Evolutionary conservation across 2,797 vertebrate genomes (phyloP), one percentile per base, ranked within the genome.

Genomic region (Myripristis jacobus): DNA sequence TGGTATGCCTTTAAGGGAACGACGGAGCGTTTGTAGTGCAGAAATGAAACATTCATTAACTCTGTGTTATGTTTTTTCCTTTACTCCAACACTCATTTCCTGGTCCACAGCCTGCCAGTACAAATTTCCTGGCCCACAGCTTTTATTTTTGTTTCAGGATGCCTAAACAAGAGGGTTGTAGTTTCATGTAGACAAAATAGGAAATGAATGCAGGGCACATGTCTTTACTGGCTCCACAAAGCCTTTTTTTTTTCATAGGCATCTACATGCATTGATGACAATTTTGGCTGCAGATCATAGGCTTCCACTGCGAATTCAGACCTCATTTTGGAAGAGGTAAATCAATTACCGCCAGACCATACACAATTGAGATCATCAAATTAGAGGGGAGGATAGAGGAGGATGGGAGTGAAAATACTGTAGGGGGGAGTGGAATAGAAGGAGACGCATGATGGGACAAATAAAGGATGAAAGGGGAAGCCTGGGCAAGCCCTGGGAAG

Each of bases 301-400:
- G 69, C 72, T 74, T 68, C 84, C 80, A 70, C 66, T 60, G 70
- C 76, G 72, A 80, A 77, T 85, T 77, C 70, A 70, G 58, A 85
- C 68, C 86, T 86, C 27, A 84, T 87, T 88, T 86, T 70, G 70
- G 34, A 65, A 38, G 66, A 76, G 56, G 41, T 87, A 82, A 92
- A 90, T 88, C 83, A 87, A 81, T 92, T 91, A 82, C 75, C 79
- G 70, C 57, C 82, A 67, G 72, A 80, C 73, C 77, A 89, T 80
- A 66, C 47, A 47, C 65, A 86, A 66, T 73, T 81, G 76, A 86
- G 80, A 84, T 82, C 66, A 80, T 86, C 70, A 83, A 84, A 90
- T 89, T 83, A 89, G 79, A 51, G 66, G 46, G 55, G 64, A 75
- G 66, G 29, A 48, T 47, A 46, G 77, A 56, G 73, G 65, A 89